Evolutionary conservation across 92 coral and sea anemone species (phyloP).

Genomic region (Desmophyllum pertusum): DNA sequence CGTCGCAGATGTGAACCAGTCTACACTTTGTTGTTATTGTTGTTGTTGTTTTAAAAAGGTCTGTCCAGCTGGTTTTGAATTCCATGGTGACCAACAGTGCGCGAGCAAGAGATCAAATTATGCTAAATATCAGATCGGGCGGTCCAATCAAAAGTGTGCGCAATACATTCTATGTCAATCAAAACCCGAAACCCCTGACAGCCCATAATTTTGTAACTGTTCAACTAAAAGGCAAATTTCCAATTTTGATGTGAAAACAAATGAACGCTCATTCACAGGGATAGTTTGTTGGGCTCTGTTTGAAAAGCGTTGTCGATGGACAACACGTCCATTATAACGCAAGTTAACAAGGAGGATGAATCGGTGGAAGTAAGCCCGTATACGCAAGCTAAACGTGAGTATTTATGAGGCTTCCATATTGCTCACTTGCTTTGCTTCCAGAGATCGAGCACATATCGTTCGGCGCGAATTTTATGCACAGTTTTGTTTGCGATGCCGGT

Average conservation of each 20-base stretch:
- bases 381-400: slow-evolving; percentile 82
- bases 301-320: slow-evolving; percentile 81
- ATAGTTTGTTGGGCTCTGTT: slow-evolving; percentile 43
- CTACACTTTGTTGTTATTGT: background rate
- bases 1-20: too few species aligned
- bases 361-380: slow-evolving; percentile 79
- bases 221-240: slow-evolving; percentile 23
- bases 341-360: slow-evolving; percentile 97
- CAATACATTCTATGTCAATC: slow-evolving; percentile 78
- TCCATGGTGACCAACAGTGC: background rate
- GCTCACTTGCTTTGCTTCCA: slow-evolving; percentile 63
- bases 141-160: slow-evolving; percentile 36
- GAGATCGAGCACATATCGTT: background rate
- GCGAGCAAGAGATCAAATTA: slow-evolving; percentile 19
- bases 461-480: slow-evolving; percentile 20
- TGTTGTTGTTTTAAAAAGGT: background rate
- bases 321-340: slow-evolving; percentile 99
- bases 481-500: slow-evolving; percentile 13
- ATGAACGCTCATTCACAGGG: slow-evolving; percentile 30
- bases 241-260: slow-evolving; percentile 32
- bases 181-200: slow-evolving; percentile 63
- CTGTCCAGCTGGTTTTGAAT: slow-evolving; percentile 27
- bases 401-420: slow-evolving; percentile 38
- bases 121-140: slow-evolving; percentile 18
- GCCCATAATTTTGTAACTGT: slow-evolving; percentile 81